Conservation (phyloP, 1,140 invertebrate genomes). For the Meloidogyne chitwoodi region DNA sequence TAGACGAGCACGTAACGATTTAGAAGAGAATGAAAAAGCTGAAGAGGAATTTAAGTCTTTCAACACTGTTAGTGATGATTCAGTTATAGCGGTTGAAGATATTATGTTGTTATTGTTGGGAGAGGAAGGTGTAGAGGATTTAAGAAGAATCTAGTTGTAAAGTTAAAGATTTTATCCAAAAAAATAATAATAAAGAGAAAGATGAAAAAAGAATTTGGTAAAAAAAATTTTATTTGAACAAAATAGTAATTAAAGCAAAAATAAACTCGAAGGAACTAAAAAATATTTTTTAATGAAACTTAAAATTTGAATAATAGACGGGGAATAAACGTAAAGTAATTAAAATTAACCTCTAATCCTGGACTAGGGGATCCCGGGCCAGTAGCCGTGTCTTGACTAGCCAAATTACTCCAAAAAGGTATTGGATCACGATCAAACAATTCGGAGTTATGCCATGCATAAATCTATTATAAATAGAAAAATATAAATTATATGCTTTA, state of each 20-base stretch:
- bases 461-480: constrained; percentile 36
- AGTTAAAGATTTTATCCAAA: neutral
- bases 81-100: neutral
- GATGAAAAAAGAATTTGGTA: neutral
- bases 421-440: constrained; percentile 43
- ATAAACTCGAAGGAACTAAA: too few relatives aligned
- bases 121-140: neutral
- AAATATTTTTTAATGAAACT: too few relatives aligned
- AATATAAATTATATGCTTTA: neutral
- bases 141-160: neutral
- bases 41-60: neutral
- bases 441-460: constrained; percentile 52
- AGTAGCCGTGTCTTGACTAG: constrained; percentile 30
- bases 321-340: too few relatives aligned
- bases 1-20: neutral
- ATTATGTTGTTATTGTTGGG: neutral
- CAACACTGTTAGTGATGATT: neutral
- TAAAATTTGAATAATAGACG: too few relatives aligned
- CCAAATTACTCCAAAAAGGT: constrained; percentile 30
- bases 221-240: neutral
- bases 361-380: neutral
- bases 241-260: neutral
- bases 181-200: neutral
- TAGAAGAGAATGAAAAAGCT: neutral
- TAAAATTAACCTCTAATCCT: neutral